Evolutionary conservation across 2,113 vertebrate species (phyloP), one percentile per base, ranked within the genome.

Genomic region (Syrrhaptes paradoxus): DNA sequence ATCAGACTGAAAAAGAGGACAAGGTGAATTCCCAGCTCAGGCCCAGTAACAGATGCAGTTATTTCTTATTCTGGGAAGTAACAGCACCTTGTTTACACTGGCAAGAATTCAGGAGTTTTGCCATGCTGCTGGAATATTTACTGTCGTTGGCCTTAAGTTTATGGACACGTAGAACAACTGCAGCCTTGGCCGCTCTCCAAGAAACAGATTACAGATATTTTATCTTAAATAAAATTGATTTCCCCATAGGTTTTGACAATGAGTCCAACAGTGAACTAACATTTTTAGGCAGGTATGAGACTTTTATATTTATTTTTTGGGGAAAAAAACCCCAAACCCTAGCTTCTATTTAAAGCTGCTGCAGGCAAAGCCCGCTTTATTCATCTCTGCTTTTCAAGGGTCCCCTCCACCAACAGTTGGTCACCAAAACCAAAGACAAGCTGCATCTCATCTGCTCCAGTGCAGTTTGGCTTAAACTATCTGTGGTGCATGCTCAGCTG

Each of bases 91-190:
- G 24, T 32, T 66, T 57, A 79, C 2, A 0, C 3, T 2, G 62
- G n/a, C 66, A 93, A 5, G 15, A 65, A 24, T 36, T 63, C 61
- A 52, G 58, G 21, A 87, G 4, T 46, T 96, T 67, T 65, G 28
- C 32, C 38, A 32, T 17, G 34, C 28, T 68, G 31, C 54, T 54
- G 13, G 31, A 77, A 12, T 21, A 63, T 45, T 67, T 43, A 55
- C 55, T 32, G 34, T 18, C 67, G 58, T 2, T 76, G 29, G 49
- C 26, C 20, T 86, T 3, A 4, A 32, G 28, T 15, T 88, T 61
- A 38, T 0, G 62, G 21, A 66, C 1, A 0, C 4, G 3, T 5
- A 41, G 10, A 84, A 55, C 2, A 2, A 55, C 24, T 67, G 32
- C 20, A 78, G 48, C 54, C 12, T 32, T 63, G 13, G 1, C 24